Conservation (phyloP, 1,140 invertebrate genomes). For the Nephotettix cincticeps region DNA sequence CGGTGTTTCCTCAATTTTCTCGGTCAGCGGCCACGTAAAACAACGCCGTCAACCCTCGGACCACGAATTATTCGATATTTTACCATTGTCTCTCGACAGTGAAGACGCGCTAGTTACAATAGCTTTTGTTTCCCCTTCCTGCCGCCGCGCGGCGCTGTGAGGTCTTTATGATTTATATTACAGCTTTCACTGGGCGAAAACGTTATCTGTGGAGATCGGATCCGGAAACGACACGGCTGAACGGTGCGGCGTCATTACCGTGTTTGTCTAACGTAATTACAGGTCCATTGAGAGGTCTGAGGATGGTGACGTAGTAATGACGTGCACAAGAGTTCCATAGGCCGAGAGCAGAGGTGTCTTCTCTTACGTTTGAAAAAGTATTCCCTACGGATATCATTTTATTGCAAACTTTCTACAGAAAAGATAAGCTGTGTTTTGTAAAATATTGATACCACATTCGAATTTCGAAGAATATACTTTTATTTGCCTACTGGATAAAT, state of each 20-base stretch:
- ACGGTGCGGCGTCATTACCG: neutral
- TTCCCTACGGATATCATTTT: too few species aligned
- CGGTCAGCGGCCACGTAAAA: neutral
- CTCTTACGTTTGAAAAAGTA: too few species aligned
- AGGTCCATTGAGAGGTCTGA: slow-evolving; percentile 21
- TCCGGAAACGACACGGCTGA: slow-evolving; percentile 19
- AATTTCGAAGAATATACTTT: too few species aligned
- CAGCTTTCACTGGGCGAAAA: slow-evolving; percentile 19
- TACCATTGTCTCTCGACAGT: slow-evolving; percentile 25
- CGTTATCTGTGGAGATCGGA: slow-evolving; percentile 23
- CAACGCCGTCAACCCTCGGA: neutral
- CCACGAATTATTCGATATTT: slow-evolving; percentile 30
- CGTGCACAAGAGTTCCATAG: too few species aligned
- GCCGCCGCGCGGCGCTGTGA: too few species aligned
- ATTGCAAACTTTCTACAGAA: too few species aligned
- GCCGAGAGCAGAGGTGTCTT: too few species aligned
- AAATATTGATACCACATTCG: too few species aligned
- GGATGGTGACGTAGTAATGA: too few species aligned
- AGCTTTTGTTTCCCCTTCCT: neutral
- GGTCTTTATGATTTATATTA: slow-evolving; percentile 18
- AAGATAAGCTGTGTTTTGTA: too few species aligned
- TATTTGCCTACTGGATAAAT: too few species aligned
- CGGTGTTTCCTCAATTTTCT: slow-evolving; percentile 27
- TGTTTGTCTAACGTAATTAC: slow-evolving; percentile 24
- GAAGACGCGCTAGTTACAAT: slow-evolving; percentile 17